These are phyloP conservation scores for Rhamnusium bicolor DNA, from an alignment of 2,888 invertebrate species.

Conservation along the genomic window DNA sequence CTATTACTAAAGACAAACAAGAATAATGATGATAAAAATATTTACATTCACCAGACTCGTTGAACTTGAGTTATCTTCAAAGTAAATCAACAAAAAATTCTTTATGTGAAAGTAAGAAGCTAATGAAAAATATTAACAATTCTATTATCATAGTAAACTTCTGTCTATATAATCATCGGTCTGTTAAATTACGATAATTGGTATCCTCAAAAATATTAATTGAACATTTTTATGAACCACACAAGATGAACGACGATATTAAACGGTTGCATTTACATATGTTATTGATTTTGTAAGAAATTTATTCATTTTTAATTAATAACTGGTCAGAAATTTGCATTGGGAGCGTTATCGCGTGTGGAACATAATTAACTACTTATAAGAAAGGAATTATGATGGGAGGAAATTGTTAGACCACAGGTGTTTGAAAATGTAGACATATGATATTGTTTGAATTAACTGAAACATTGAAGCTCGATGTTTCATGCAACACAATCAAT, in stretches of 20 bases:
- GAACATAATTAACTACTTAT: not conserved
- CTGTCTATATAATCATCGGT: not conserved
- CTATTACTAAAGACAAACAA: slow-evolving; percentile 25
- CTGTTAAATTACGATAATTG: not conserved
- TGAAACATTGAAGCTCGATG: too few relatives aligned
- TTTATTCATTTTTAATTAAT: not conserved
- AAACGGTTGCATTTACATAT: not conserved
- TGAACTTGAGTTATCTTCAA: slow-evolving; percentile 7
- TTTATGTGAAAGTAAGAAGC: slow-evolving; percentile 5
- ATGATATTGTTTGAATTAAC: too few relatives aligned
- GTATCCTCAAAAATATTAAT: not conserved
- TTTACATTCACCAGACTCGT: slow-evolving; percentile 11
- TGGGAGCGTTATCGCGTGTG: not conserved
- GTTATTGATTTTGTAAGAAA: not conserved
- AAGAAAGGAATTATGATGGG: not conserved
- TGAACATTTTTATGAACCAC: not conserved
- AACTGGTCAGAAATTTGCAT: not conserved
- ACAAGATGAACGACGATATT: not conserved
- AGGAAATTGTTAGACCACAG: not conserved
- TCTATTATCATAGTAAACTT: slow-evolving; percentile 8
- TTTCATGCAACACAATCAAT: too few relatives aligned
- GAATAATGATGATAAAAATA: slow-evolving; percentile 17
- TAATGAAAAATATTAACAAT: slow-evolving; percentile 19
- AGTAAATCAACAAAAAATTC: slow-evolving; percentile 15
- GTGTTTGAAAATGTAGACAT: not conserved